These are phyloP conservation scores for Eulemur rufifrons DNA, from an alignment of 2,113 vertebrate species.

Conservation along the genomic window DNA sequence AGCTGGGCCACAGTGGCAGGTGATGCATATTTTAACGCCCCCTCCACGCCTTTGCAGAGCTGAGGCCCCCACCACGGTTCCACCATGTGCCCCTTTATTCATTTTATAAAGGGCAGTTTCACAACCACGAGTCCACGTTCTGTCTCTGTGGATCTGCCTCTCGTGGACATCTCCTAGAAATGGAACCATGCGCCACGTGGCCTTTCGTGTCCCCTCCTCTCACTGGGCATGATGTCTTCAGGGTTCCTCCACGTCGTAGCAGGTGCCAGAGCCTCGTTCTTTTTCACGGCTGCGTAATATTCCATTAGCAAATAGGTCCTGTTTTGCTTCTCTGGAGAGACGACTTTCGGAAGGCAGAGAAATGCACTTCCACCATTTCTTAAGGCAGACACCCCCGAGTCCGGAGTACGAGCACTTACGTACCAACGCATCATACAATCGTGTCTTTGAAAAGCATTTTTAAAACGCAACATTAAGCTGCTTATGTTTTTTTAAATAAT, in stretches of 20 bases:
- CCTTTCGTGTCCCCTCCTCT: background rate
- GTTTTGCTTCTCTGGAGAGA: too few relatives aligned
- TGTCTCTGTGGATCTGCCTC: background rate
- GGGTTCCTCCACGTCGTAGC: fast-evolving
- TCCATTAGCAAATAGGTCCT: too few relatives aligned
- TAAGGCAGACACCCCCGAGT: background rate
- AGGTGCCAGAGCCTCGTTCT: background rate
- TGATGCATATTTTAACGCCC: too few relatives aligned
- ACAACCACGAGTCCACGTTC: too few relatives aligned
- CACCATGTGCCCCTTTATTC: too few relatives aligned
- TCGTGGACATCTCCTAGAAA: too few relatives aligned
- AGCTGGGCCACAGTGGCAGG: too few relatives aligned
- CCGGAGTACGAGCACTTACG: background rate
- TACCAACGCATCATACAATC: fast-evolving
- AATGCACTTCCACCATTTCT: background rate
- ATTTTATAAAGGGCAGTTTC: too few relatives aligned
- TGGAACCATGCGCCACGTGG: fast-evolving
- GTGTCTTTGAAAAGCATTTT: background rate
- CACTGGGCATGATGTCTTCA: background rate
- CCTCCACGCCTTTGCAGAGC: too few relatives aligned
- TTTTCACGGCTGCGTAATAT: background rate
- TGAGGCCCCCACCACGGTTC: too few relatives aligned
- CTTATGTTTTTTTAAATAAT: background rate
- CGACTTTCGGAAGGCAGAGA: background rate
- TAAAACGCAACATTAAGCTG: background rate